These are phyloP conservation scores for Lochmaea crataegi DNA, from an alignment of 2,888 invertebrate genomes.

Conservation along the genomic window DNA sequence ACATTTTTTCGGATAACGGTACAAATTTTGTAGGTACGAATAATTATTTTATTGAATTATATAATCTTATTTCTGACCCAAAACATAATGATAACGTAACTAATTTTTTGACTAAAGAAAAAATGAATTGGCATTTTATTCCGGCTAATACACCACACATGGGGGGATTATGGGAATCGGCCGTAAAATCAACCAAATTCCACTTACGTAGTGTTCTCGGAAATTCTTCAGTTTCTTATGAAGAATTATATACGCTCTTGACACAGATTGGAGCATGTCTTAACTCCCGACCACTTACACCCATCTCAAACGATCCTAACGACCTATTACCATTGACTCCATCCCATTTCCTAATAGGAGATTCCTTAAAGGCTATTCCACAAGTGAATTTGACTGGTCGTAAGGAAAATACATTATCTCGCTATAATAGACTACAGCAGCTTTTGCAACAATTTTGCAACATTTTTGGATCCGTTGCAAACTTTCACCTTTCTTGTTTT, in stretches of 20 bases:
- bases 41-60: too few relatives aligned
- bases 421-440: background rate
- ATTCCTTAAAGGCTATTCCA: background rate
- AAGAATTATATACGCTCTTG: too few relatives aligned
- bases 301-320: background rate
- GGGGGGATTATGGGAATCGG: slow-evolving; percentile 1
- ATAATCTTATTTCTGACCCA: too few relatives aligned
- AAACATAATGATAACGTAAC: too few relatives aligned
- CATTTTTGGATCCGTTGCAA: too few relatives aligned
- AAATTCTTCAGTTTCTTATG: too few relatives aligned
- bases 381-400: too few relatives aligned
- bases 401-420: background rate
- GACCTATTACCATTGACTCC: background rate
- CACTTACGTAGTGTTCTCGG: too few relatives aligned
- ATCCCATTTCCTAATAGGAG: background rate
- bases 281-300: background rate
- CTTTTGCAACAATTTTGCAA: too few relatives aligned
- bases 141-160: background rate
- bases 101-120: background rate
- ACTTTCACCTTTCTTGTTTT: too few relatives aligned
- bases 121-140: background rate
- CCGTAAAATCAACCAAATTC: background rate
- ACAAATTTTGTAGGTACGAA: too few relatives aligned
- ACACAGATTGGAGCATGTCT: background rate
- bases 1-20: too few relatives aligned